Evolutionary conservation across 1,140 invertebrate species (phyloP), one percentile per base, ranked within the genome.

Genomic region (Drosophila athabasca): DNA sequence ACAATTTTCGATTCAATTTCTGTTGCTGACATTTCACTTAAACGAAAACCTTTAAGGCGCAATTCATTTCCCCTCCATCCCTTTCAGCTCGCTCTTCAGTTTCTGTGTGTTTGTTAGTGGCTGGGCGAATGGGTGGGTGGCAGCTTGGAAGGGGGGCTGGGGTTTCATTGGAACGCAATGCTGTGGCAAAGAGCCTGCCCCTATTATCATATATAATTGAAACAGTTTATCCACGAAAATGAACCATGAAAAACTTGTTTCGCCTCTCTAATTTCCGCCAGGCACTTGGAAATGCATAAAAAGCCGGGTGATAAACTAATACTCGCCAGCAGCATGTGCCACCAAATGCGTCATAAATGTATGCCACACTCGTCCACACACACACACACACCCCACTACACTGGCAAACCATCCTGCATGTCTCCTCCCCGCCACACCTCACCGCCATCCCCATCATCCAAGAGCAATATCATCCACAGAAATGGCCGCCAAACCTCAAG

Each of bases 1-100:
- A 88, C 83, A 88, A 88, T 88, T 87, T 88, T 88, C 83, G 77
- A 84, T 89, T 89, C 85, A 89, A 89, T 89, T 89, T 89, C 84
- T 89, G 84, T 70, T 78, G 67, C 84, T 89, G 84, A 89, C 84
- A 89, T 89, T 89, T 84, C 79, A 88, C 80, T 89, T 89, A 89
- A 89, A 89, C 79, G 84, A 89, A 89, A 89, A 89, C 84, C 84
- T 89, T 89, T 78, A 89, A 89, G 84, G 84, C 84, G 84, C 79
- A 83, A 88, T 76, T 81, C 79, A 81, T 87, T 82, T 67, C 48
- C 29, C 73, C 46, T 13, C 35, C 70, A 3, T n/a, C 13, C 8
- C 3, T 9, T 31, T 31, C n/a, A 1, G 5, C 2, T 0, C 4
- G 17, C 19, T 8, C 39, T 3, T 8, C n/a, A 9, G 5, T 8